Conservation (phyloP, 2,888 invertebrate species). For the Nephrocerus scutellatus region DNA sequence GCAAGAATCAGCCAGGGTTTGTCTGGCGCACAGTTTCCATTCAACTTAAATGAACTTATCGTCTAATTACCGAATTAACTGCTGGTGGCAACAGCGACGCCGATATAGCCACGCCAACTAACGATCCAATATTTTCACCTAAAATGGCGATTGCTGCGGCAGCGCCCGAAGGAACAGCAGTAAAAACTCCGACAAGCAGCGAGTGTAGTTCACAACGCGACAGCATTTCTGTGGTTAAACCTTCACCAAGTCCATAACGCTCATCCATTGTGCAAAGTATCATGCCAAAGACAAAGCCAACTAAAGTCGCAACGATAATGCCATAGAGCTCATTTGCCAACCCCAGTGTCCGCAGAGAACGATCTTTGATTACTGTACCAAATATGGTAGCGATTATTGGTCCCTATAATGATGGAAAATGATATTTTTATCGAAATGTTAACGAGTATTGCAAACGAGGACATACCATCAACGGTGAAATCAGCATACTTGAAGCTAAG, state of each 20-base stretch:
- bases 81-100: constrained; percentile 73
- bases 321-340: constrained; percentile 62
- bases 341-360: constrained; percentile 57
- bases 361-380: constrained; percentile 63
- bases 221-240: constrained; percentile 62
- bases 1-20: no score
- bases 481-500: constrained; percentile 72
- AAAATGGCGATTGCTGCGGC: constrained; percentile 70
- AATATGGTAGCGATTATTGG: constrained; percentile 72
- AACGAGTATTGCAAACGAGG: neutral
- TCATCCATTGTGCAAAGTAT: constrained; percentile 54
- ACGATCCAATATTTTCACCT: constrained; percentile 70
- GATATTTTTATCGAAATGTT: neutral
- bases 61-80: constrained; percentile 59
- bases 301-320: constrained; percentile 56
- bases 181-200: constrained; percentile 61
- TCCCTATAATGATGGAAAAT: constrained; percentile 49
- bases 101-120: constrained; percentile 77
- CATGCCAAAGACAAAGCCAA: constrained; percentile 64
- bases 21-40: no score
- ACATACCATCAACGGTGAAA: constrained; percentile 63
- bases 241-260: constrained; percentile 53
- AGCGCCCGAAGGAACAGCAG: constrained; percentile 72
- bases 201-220: constrained; percentile 59
- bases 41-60: no score